These are phyloP conservation scores for Drosophila prostipennis DNA, from an alignment of 2,888 invertebrate species.

Conservation along the genomic window DNA sequence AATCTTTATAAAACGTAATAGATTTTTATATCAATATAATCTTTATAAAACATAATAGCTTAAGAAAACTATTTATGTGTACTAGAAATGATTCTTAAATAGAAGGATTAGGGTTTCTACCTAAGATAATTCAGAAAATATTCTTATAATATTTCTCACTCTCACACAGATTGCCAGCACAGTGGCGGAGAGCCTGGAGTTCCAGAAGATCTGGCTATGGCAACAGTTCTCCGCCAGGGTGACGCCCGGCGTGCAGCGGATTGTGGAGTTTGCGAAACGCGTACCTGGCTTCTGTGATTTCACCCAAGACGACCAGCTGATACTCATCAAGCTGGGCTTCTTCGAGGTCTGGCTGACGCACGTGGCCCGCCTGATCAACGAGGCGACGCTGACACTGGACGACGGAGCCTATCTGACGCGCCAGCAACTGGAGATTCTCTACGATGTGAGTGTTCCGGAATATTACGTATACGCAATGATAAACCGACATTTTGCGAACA, in stretches of 20 bases:
- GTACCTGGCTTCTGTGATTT: slow-evolving; percentile 96
- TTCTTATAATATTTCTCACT: background rate
- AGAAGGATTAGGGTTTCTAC: too few species aligned
- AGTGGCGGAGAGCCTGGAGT: slow-evolving; percentile 88
- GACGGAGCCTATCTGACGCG: slow-evolving; percentile 94
- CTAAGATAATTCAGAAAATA: background rate
- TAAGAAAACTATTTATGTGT: too few species aligned
- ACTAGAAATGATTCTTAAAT: too few species aligned
- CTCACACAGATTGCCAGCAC: slow-evolving; percentile 85
- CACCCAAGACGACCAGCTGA: slow-evolving; percentile 97
- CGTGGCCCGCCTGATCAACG: slow-evolving; percentile 91
- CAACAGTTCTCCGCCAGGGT: slow-evolving; percentile 93
- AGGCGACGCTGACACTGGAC: slow-evolving; percentile 92
- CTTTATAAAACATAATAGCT: too few species aligned
- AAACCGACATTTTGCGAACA: too few species aligned
- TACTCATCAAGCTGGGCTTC: slow-evolving; percentile 97
- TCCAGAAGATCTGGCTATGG: slow-evolving; percentile 93
- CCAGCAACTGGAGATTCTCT: slow-evolving; percentile 93
- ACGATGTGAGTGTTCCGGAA: slow-evolving; percentile 89
- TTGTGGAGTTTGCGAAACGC: slow-evolving; percentile 98
- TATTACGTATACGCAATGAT: background rate
- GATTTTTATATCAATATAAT: too few species aligned
- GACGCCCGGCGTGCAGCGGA: slow-evolving; percentile 95
- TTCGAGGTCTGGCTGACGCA: slow-evolving; percentile 98
- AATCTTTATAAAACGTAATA: too few species aligned